phyloP scores from a whole-genome alignment of 2,888 invertebrate species.

The Volucella inanis region DNA sequence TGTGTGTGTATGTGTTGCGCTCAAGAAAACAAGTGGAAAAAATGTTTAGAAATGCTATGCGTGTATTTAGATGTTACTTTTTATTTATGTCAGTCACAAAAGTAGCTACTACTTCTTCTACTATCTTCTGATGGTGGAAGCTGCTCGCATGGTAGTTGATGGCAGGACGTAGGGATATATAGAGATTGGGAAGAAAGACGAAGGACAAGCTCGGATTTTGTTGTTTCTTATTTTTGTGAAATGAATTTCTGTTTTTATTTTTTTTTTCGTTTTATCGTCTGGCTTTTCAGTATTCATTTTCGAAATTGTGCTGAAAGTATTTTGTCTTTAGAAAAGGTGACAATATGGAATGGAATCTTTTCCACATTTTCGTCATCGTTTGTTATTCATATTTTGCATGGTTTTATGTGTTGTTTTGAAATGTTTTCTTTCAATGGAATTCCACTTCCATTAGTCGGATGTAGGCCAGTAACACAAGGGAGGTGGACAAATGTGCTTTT shows the following conservation, averaged over 20 bases:
- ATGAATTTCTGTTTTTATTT: not conserved
- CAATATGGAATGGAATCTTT: constrained; percentile 65
- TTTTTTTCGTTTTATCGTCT: constrained; percentile 5
- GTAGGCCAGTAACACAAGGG: constrained; percentile 54
- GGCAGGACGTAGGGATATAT: constrained; percentile 37
- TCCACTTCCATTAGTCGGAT: constrained; percentile 62
- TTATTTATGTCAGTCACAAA: constrained; percentile 69
- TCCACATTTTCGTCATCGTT: constrained; percentile 59
- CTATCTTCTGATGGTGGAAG: not conserved
- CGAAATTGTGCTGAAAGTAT: constrained; percentile 54
- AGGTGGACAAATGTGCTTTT: constrained; percentile 21
- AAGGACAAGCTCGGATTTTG: constrained; percentile 58
- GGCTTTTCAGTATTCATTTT: constrained; percentile 57
- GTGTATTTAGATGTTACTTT: constrained; percentile 73
- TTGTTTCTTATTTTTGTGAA: constrained; percentile 15
- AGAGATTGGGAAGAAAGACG: constrained; percentile 47
- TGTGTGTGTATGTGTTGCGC: constrained; percentile 17
- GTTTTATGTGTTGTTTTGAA: constrained; percentile 33
- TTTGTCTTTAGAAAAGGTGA: constrained; percentile 62
- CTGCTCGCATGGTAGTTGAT: constrained; percentile 57
- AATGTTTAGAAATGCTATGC: constrained; percentile 71
- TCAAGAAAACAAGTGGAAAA: constrained; percentile 46
- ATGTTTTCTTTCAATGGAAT: constrained; percentile 38
- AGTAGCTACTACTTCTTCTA: constrained; percentile 48
- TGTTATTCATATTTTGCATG: constrained; percentile 54